These are phyloP conservation scores for Linurgus olivaceus DNA, from an alignment of 2,797 vertebrate species.

Conservation along the genomic window DNA sequence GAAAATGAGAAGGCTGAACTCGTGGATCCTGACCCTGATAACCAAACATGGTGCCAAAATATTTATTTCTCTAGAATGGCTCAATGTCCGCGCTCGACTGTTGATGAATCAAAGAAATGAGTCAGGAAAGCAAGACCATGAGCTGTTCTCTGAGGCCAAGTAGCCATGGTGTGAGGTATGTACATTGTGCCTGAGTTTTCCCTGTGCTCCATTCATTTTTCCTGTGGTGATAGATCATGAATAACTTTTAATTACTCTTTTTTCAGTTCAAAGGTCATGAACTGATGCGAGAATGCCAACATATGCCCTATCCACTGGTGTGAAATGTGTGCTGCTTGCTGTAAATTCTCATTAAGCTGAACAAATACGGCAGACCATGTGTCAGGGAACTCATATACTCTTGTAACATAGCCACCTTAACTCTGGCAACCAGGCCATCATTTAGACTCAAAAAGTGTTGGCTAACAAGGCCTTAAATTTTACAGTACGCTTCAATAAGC, in stretches of 20 bases:
- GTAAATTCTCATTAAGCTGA: background rate
- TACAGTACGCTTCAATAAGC: background rate
- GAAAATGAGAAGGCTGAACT: background rate
- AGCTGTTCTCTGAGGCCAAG: background rate
- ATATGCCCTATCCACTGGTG: fast-evolving
- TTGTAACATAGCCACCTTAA: background rate
- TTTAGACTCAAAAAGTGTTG: background rate
- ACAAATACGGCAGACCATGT: background rate
- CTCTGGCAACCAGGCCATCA: background rate
- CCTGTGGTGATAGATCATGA: background rate
- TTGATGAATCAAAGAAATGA: background rate
- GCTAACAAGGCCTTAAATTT: background rate
- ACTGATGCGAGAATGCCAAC: background rate
- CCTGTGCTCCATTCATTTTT: background rate
- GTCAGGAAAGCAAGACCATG: background rate
- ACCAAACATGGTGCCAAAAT: background rate
- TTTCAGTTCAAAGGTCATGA: background rate
- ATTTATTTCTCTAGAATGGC: background rate
- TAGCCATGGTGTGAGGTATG: background rate
- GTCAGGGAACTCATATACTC: too few species aligned
- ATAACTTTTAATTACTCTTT: background rate
- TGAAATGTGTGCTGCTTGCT: background rate
- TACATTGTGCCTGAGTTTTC: background rate
- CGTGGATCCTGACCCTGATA: background rate
- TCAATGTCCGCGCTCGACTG: background rate